These are phyloP conservation scores for Lepidocyrtoides sp. DNA, from an alignment of 2,888 invertebrate species.

Conservation along the genomic window DNA sequence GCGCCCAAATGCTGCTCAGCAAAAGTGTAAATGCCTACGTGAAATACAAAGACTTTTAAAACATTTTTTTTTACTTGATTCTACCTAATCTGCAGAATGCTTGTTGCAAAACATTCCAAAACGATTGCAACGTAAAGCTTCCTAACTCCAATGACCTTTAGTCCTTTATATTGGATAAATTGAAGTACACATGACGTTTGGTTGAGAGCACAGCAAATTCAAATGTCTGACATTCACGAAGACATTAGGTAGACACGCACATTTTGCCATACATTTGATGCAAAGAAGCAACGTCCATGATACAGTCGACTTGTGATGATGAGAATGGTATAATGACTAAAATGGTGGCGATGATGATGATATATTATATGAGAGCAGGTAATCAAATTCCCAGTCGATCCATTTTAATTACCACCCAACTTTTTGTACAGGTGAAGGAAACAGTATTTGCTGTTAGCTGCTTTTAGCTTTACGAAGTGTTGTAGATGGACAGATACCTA, in stretches of 20 bases:
- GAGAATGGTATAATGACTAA: constrained; percentile 40
- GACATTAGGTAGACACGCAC: background rate
- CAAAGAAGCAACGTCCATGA: too few species aligned
- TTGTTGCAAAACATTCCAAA: too few species aligned
- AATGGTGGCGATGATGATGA: constrained; percentile 43
- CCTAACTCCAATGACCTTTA: background rate
- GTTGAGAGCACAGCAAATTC: background rate
- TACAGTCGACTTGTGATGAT: background rate
- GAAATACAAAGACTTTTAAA: background rate
- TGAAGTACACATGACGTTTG: constrained; percentile 1
- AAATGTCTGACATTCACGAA: background rate
- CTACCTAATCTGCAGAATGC: too few species aligned
- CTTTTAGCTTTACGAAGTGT: background rate
- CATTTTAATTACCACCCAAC: constrained; percentile 74
- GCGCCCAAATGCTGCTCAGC: constrained; percentile 36
- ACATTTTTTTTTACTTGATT: too few species aligned
- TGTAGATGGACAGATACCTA: constrained; percentile 4
- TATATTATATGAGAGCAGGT: constrained; percentile 50
- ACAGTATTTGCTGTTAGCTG: background rate
- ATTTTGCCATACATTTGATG: too few species aligned
- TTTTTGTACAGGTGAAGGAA: constrained; percentile 2
- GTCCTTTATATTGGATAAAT: constrained; percentile 3
- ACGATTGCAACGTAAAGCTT: background rate
- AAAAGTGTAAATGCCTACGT: background rate
- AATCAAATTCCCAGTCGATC: constrained; percentile 74